phyloP scores from a whole-genome alignment of 2,113 vertebrate species.

The Cyprinus carpio region DNA sequence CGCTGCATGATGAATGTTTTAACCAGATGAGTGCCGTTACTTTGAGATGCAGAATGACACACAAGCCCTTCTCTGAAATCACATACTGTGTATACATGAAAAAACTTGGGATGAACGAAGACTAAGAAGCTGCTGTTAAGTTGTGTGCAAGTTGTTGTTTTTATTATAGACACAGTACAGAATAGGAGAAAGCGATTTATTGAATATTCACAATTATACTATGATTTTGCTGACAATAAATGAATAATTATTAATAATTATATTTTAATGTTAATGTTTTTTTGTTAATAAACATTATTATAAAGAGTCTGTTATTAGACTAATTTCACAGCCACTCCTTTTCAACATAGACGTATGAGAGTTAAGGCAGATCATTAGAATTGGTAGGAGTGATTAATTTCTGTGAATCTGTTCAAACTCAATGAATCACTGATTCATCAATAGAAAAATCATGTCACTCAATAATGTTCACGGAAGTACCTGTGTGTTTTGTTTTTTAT shows the following conservation, averaged over 20 bases:
- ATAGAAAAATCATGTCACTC: not conserved
- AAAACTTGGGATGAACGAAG: not conserved
- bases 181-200: not conserved
- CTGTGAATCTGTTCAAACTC: not conserved
- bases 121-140: not conserved
- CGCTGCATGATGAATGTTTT: conserved; percentile 2
- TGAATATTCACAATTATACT: not conserved
- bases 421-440: not conserved
- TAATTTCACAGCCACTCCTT: not conserved
- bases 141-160: not conserved
- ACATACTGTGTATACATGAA: not conserved
- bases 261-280: not conserved
- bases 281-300: not conserved
- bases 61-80: not conserved
- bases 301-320: not conserved
- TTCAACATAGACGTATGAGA: not conserved
- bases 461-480: not conserved
- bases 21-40: not conserved
- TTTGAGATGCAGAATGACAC: not conserved
- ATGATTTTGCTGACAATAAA: not conserved
- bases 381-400: not conserved
- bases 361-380: not conserved
- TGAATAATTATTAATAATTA: not conserved
- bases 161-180: not conserved
- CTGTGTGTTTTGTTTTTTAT: not conserved